phyloP scores from a whole-genome alignment of 2,797 vertebrate genomes.

The Carcharodon carcharias region DNA sequence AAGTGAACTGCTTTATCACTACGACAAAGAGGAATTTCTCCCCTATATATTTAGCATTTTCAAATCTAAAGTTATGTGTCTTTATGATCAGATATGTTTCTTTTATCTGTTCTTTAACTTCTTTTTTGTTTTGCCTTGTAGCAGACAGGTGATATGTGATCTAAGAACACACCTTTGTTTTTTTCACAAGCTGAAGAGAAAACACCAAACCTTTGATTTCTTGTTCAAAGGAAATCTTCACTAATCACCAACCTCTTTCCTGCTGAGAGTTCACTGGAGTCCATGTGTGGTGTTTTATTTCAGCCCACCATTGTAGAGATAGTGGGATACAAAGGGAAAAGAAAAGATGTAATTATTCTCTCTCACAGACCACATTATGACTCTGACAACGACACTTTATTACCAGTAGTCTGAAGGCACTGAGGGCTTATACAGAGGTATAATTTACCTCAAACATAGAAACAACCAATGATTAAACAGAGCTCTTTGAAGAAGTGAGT shows the following conservation, averaged over 20 bases:
- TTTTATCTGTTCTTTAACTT: background rate
- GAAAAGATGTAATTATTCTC: conserved; percentile 35
- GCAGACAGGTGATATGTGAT: conserved; percentile 26
- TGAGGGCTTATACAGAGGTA: conserved; percentile 23
- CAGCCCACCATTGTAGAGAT: conserved; percentile 25
- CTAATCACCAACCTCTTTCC: conserved; percentile 11
- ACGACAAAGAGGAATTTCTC: background rate
- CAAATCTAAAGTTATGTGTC: background rate
- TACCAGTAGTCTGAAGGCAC: background rate
- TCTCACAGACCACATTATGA: conserved; percentile 11
- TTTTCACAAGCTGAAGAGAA: conserved; percentile 29
- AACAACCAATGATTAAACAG: conserved; percentile 27
- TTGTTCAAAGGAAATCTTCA: conserved; percentile 35
- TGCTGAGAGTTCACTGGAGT: conserved; percentile 2
- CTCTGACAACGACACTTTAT: conserved; percentile 23
- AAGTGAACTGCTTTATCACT: background rate
- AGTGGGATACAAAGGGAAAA: conserved; percentile 8
- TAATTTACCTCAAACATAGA: conserved; percentile 17
- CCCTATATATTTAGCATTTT: background rate
- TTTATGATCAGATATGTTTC: background rate
- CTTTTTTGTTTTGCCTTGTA: conserved; percentile 12
- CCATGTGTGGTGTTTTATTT: conserved; percentile 30
- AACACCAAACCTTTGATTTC: conserved; percentile 26
- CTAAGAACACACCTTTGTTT: conserved; percentile 23
- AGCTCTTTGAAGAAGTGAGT: background rate